Evolutionary conservation across 2,888 invertebrate species (phyloP).

Genomic region (Ditula angustiorana): DNA sequence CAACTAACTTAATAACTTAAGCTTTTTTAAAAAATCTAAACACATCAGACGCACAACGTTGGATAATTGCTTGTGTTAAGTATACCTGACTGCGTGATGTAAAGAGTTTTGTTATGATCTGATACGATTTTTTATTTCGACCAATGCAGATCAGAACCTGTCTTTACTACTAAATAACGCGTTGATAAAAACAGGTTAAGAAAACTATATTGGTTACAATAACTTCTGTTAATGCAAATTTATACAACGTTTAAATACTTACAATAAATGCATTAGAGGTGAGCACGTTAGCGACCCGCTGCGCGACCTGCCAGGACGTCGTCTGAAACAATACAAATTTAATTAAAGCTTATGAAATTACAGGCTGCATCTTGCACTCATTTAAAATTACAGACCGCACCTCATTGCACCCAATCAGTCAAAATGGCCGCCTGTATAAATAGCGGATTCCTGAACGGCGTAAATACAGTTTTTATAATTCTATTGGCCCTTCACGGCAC

Average conservation of each 20-base stretch:
- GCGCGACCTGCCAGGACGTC: conserved; percentile 62
- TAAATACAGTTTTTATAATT: conserved; percentile 24
- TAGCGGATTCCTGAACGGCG: conserved; percentile 56
- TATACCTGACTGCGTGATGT: no score
- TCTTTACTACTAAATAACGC: no score
- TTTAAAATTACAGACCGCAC: conserved; percentile 9
- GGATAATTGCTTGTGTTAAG: no score
- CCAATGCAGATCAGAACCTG: no score
- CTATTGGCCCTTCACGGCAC: conserved; percentile 1
- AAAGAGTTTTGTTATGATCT: no score
- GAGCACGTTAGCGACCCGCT: conserved; percentile 59
- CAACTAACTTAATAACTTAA: no score
- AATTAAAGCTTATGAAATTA: conserved; percentile 45
- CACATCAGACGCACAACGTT: no score
- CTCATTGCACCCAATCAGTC: conserved; percentile 26
- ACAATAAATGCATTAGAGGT: conserved; percentile 73
- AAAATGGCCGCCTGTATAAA: conserved; percentile 51
- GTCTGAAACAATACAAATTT: conserved; percentile 64
- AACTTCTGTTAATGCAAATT: no score
- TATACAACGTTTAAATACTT: conserved; percentile 43
- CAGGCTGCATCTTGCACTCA: conserved; percentile 5
- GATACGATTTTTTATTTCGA: no score
- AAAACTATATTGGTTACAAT: no score
- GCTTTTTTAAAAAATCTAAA: no score
- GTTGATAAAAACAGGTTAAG: no score